These are phyloP conservation scores for Sandelia bainsii DNA, from an alignment of 2,797 vertebrate genomes.

Conservation along the genomic window DNA sequence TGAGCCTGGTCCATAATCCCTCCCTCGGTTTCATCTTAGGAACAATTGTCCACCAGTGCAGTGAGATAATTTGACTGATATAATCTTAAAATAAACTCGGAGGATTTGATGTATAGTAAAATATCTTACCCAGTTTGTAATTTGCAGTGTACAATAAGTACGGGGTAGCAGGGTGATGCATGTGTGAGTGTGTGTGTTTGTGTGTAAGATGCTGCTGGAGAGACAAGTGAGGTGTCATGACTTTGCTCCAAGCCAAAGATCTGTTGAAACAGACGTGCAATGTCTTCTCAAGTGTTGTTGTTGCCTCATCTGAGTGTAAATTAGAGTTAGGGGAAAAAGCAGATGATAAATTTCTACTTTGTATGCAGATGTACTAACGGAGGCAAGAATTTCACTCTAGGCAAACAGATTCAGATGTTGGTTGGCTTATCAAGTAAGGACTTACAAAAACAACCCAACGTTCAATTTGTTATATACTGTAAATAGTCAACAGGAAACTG, in stretches of 20 bases:
- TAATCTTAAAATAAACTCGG: constrained; percentile 36
- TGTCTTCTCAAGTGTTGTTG: constrained; percentile 28
- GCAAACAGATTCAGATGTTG: constrained; percentile 24
- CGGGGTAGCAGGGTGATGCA: neutral
- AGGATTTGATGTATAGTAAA: constrained; percentile 32
- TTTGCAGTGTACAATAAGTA: constrained; percentile 4
- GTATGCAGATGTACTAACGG: constrained; percentile 60
- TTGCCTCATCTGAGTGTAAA: constrained; percentile 43
- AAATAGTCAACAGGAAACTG: neutral
- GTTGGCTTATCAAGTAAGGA: neutral
- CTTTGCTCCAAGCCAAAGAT: constrained; percentile 56
- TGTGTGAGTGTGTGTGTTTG: constrained; percentile 10
- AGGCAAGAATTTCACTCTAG: constrained; percentile 40
- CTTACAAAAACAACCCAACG: constrained; percentile 16
- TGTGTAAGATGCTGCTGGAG: neutral
- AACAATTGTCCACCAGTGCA: constrained; percentile 52
- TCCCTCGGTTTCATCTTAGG: constrained; percentile 50
- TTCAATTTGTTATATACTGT: neutral
- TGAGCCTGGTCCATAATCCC: constrained; percentile 43
- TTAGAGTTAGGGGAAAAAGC: constrained; percentile 28
- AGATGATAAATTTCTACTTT: constrained; percentile 53
- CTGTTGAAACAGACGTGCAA: constrained; percentile 31
- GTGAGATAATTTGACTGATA: constrained; percentile 46
- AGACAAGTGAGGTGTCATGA: constrained; percentile 31
- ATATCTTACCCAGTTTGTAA: constrained; percentile 8